These are phyloP conservation scores for Andrena flavipes DNA, from an alignment of 2,888 invertebrate genomes.

Conservation along the genomic window DNA sequence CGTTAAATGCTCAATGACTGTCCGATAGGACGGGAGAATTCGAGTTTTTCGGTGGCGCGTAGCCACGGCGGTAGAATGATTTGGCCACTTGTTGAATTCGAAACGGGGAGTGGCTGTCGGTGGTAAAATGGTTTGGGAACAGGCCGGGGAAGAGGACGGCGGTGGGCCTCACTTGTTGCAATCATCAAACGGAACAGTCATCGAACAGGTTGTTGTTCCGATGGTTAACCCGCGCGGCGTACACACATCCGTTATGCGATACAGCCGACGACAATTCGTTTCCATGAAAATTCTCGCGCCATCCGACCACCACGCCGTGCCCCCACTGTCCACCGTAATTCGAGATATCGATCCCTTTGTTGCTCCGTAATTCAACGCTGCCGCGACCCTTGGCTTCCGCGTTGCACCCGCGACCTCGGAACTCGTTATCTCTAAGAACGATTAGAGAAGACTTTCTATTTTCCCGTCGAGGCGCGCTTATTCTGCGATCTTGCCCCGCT, in stretches of 20 bases:
- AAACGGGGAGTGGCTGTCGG: constrained; percentile 74
- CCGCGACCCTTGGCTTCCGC: not conserved
- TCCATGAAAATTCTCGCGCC: constrained; percentile 63
- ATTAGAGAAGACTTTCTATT: too few species aligned
- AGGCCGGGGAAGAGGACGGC: constrained; percentile 64
- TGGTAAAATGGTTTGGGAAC: constrained; percentile 74
- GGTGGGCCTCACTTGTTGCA: constrained; percentile 82
- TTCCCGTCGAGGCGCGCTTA: too few species aligned
- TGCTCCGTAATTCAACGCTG: not conserved
- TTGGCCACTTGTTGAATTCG: constrained; percentile 83
- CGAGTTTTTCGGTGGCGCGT: constrained; percentile 66
- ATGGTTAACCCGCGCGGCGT: constrained; percentile 66
- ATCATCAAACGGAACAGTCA: constrained; percentile 84
- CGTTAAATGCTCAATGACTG: constrained; percentile 71
- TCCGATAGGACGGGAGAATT: constrained; percentile 63
- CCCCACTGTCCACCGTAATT: constrained; percentile 13
- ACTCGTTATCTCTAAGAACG: not conserved
- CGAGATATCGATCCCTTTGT: constrained; percentile 13
- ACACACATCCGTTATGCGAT: constrained; percentile 50
- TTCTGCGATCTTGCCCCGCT: too few species aligned
- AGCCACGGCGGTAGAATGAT: constrained; percentile 77
- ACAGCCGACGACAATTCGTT: constrained; percentile 67
- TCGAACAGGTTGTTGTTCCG: constrained; percentile 82
- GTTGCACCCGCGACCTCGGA: not conserved
- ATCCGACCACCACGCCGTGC: constrained; percentile 14